A percentile compares a stretch with the other conserved stretches of the same genome.
Evolutionary conservation across 2,888 invertebrate genomes (phyloP).

Genomic region (Cephus spinipes): DNA sequence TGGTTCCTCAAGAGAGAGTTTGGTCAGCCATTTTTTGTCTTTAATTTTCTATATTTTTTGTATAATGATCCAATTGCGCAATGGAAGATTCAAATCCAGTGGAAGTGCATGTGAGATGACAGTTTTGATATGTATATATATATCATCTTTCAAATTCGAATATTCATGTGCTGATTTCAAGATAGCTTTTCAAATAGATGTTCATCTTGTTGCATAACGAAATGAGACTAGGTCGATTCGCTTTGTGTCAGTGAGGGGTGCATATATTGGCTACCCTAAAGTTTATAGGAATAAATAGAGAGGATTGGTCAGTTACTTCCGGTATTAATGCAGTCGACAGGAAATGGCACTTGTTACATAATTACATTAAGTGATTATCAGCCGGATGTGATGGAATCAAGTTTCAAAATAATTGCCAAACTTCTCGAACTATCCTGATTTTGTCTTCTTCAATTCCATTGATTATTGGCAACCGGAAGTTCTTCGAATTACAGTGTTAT

Average conservation of each 20-base stretch:
- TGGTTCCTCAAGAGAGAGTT: background rate
- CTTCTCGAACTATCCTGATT: background rate
- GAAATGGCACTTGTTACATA: slow-evolving; percentile 39
- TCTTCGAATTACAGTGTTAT: background rate
- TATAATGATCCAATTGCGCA: background rate
- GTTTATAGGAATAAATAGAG: slow-evolving; percentile 31
- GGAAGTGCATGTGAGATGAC: background rate
- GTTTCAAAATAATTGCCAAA: background rate
- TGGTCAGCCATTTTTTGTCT: background rate
- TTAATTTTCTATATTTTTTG: background rate
- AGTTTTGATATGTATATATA: background rate
- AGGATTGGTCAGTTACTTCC: slow-evolving; percentile 36
- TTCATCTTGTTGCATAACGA: background rate
- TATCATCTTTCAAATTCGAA: background rate
- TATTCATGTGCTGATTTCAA: background rate
- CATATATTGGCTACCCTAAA: background rate
- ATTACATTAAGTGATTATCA: slow-evolving; percentile 31
- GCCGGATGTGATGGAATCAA: slow-evolving; percentile 25
- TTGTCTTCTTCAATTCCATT: background rate
- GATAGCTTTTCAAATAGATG: background rate
- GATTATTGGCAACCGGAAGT: background rate
- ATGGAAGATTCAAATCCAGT: background rate
- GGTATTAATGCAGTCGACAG: slow-evolving; percentile 33
- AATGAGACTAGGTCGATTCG: background rate
- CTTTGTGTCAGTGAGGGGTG: background rate